Conservation (phyloP, 2,888 invertebrate genomes). For the Drosophila bunnanda region DNA sequence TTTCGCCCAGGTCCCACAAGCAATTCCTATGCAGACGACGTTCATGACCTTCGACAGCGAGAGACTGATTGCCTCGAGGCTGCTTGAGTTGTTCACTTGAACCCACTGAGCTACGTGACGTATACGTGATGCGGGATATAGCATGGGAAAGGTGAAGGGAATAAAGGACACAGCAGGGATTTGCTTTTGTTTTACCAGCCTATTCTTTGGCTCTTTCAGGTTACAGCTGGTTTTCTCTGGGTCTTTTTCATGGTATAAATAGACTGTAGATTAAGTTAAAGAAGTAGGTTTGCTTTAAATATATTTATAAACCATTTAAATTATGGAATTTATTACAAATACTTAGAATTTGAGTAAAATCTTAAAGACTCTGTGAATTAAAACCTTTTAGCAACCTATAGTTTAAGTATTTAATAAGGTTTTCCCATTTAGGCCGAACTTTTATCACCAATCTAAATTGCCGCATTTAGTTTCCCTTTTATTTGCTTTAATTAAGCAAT, state of each 20-base stretch:
- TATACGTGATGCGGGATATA: not conserved
- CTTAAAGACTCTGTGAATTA: not conserved
- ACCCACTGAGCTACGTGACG: conserved; percentile 4
- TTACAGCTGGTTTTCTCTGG: not conserved
- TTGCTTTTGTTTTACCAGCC: conserved; percentile 5
- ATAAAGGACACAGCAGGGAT: not conserved
- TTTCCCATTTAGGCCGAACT: not conserved
- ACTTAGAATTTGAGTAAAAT: too few relatives aligned
- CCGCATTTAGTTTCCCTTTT: conserved; percentile 4
- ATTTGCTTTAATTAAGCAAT: conserved; percentile 21
- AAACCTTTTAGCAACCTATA: not conserved
- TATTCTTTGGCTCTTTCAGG: not conserved
- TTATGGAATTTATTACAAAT: not conserved
- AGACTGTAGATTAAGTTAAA: not conserved
- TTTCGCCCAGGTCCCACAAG: conserved; percentile 21
- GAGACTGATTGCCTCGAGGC: conserved; percentile 21
- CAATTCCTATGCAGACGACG: conserved; percentile 24
- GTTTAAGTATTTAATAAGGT: not conserved
- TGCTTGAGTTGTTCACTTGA: not conserved
- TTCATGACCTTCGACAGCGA: conserved; percentile 20
- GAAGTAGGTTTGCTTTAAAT: not conserved
- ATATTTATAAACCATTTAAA: not conserved
- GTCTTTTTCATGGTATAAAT: not conserved
- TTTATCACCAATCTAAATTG: not conserved
- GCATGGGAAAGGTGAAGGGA: not conserved